phyloP scores from a whole-genome alignment of 1,140 invertebrate species.

The Bombus terrestris region DNA sequence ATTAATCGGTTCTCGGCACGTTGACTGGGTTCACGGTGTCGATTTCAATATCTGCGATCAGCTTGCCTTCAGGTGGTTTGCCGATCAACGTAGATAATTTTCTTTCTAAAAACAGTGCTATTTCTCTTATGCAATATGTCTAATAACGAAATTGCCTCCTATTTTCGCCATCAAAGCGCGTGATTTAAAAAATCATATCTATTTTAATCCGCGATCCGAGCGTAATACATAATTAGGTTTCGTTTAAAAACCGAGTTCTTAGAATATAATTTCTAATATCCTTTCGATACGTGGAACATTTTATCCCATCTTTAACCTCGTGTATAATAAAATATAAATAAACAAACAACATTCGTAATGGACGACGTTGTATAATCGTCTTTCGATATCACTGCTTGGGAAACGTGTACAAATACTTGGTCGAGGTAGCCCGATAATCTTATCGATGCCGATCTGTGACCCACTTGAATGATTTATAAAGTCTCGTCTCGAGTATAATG shows the following conservation, averaged over 20 bases:
- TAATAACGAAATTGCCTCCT: slow-evolving; percentile 17
- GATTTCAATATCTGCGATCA: slow-evolving; percentile 41
- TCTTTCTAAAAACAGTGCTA: slow-evolving; percentile 10
- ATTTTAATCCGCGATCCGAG: too few relatives aligned
- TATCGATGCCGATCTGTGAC: slow-evolving; percentile 34
- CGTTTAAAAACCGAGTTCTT: not conserved
- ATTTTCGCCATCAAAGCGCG: not conserved
- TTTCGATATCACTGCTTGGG: not conserved
- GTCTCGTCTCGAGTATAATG: slow-evolving; percentile 12
- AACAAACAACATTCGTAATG: not conserved
- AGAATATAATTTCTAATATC: not conserved
- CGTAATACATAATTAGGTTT: not conserved
- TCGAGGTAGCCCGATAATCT: slow-evolving; percentile 20
- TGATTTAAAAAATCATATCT: not conserved
- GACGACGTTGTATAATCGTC: slow-evolving; percentile 19
- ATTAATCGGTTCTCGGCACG: slow-evolving; percentile 35
- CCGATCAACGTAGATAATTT: not conserved
- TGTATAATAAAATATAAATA: not conserved
- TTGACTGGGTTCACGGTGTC: slow-evolving; percentile 26
- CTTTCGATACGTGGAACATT: not conserved
- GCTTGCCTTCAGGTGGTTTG: not conserved
- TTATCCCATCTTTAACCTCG: not conserved
- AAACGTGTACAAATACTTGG: slow-evolving; percentile 1
- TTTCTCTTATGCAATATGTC: slow-evolving; percentile 27
- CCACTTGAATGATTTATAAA: slow-evolving; percentile 37